Evolutionary conservation across 2,113 vertebrate species (phyloP).

Genomic region (Gnathonemus echidnorhynchus): DNA sequence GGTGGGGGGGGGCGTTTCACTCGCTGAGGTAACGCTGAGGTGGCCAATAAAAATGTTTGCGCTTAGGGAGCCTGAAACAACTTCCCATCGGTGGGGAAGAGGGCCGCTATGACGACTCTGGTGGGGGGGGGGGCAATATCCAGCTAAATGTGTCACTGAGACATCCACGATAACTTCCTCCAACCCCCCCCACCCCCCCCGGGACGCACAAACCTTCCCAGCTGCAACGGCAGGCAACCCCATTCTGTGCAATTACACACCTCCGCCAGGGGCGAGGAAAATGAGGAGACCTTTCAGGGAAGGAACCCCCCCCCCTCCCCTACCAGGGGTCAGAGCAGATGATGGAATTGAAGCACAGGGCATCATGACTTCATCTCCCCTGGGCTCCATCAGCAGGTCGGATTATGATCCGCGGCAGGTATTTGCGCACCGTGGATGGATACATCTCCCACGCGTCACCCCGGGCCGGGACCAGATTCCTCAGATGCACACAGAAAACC

Average conservation of each 20-base stretch:
- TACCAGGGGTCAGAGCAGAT: slow-evolving; percentile 33
- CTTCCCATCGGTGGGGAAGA: slow-evolving; percentile 41
- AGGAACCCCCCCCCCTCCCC: slow-evolving; percentile 22
- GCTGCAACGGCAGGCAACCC: slow-evolving; percentile 41
- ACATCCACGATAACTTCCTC: not conserved
- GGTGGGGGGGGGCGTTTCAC: not conserved
- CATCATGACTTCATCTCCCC: slow-evolving; percentile 25
- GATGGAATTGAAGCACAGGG: slow-evolving; percentile 30
- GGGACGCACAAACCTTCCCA: slow-evolving; percentile 23
- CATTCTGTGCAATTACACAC: slow-evolving; percentile 26
- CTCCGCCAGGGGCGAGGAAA: slow-evolving; percentile 27
- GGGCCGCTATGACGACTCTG: not conserved
- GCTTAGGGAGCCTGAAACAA: slow-evolving; percentile 44
- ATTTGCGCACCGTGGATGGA: not conserved
- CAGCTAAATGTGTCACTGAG: not conserved
- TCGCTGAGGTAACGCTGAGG: slow-evolving; percentile 25
- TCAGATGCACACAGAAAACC: not conserved
- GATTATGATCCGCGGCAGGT: not conserved
- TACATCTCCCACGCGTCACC: not conserved
- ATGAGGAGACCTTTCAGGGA: slow-evolving; percentile 28
- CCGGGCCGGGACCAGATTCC: not conserved
- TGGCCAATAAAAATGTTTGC: slow-evolving; percentile 44
- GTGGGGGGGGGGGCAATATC: not conserved
- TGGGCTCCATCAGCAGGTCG: slow-evolving; percentile 8
- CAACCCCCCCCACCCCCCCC: not conserved